Percentiles rank a stretch among this genome's conserved stretches.
Conservation (phyloP, 2,888 invertebrate genomes). For the Melieria omissa region DNA sequence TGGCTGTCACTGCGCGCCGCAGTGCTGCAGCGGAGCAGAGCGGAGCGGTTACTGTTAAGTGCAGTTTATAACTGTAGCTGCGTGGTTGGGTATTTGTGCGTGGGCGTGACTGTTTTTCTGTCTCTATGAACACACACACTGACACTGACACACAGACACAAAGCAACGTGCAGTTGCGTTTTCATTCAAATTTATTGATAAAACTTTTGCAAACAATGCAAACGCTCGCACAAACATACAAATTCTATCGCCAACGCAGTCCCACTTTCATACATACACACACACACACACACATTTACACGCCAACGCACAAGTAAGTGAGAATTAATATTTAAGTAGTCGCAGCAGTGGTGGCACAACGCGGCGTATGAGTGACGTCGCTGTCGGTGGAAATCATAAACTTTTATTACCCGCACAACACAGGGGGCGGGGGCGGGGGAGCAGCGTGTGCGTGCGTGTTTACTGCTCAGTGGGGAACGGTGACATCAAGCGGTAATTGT, state of each 20-base stretch:
- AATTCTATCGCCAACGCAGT: conserved; percentile 6
- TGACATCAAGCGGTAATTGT: neutral
- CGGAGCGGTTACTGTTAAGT: no score
- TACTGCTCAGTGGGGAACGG: neutral
- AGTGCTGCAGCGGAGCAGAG: no score
- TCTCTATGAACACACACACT: neutral
- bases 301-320: neutral
- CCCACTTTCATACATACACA: neutral
- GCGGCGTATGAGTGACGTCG: conserved; percentile 19
- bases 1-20: no score
- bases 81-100: no score
- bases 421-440: neutral
- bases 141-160: neutral
- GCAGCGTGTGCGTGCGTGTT: neutral
- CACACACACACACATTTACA: neutral
- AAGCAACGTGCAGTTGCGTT: conserved; percentile 4
- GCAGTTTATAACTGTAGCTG: no score
- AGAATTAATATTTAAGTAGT: conserved; percentile 4
- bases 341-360: neutral
- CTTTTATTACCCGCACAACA: neutral
- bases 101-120: neutral
- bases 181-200: conserved; percentile 34
- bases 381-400: neutral
- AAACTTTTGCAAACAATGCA: conserved; percentile 29
- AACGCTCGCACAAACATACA: neutral